Evolutionary conservation across 1,140 invertebrate genomes (phyloP).

Genomic region (Dendrolimus kikuchii): DNA sequence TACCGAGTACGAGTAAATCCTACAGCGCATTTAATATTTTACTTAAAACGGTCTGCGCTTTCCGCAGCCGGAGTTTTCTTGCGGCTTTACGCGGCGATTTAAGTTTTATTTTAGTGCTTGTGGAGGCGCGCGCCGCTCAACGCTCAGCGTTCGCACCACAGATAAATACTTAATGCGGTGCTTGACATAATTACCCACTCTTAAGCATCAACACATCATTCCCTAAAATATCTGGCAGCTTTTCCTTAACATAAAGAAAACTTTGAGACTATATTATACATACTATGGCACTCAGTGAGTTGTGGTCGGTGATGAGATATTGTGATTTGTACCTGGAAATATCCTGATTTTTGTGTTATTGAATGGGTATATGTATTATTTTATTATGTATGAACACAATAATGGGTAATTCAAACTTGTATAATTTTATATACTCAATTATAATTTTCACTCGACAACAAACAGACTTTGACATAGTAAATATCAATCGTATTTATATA

Average conservation of each 20-base stretch:
- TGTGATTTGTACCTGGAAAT: conserved; percentile 5
- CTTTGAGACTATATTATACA: no score
- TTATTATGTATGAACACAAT: no score
- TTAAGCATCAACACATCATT: background rate
- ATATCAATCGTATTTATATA: no score
- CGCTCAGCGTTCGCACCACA: conserved; percentile 20
- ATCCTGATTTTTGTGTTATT: no score
- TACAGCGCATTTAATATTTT: conserved; percentile 56
- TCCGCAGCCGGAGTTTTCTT: conserved; percentile 43
- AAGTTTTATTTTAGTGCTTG: conserved; percentile 49
- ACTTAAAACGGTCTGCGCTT: conserved; percentile 57
- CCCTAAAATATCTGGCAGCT: no score
- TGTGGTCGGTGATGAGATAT: background rate
- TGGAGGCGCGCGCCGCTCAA: conserved; percentile 20
- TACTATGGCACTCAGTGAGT: no score
- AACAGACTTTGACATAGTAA: no score
- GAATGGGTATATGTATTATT: no score
- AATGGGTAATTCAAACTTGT: no score
- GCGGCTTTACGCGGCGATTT: conserved; percentile 33
- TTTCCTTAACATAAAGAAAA: no score
- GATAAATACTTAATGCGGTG: conserved; percentile 37
- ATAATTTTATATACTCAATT: no score
- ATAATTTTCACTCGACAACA: no score
- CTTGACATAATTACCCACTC: conserved; percentile 13
- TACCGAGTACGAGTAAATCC: conserved; percentile 34